Conservation (phyloP, 2,888 invertebrate genomes). For the Volucella inanis region DNA sequence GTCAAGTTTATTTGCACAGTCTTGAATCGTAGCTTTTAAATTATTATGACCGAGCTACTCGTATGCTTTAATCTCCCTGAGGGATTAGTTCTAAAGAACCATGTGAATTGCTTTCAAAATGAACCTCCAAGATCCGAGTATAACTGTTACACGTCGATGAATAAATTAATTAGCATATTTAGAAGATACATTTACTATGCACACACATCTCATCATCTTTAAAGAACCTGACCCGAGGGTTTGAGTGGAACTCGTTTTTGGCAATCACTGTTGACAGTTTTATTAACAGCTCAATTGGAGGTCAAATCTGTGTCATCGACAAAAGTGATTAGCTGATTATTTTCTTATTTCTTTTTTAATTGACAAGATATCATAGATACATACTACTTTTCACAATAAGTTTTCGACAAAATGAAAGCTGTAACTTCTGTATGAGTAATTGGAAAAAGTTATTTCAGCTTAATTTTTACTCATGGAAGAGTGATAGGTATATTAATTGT, state of each 20-base stretch:
- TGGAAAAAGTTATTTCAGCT: too few species aligned
- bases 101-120: neutral
- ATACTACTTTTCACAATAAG: too few species aligned
- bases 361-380: too few species aligned
- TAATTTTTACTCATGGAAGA: too few species aligned
- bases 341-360: neutral
- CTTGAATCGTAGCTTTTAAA: too few species aligned
- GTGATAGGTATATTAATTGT: too few species aligned
- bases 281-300: neutral
- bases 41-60: too few species aligned
- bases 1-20: too few species aligned
- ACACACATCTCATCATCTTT: neutral
- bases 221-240: neutral
- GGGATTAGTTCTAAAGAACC: neutral
- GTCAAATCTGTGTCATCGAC: constrained; percentile 3
- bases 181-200: neutral
- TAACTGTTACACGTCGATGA: neutral
- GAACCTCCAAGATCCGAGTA: neutral
- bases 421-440: too few species aligned
- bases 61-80: neutral
- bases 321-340: constrained; percentile 4
- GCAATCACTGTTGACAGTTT: neutral
- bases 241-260: neutral
- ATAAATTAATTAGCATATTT: constrained; percentile 1
- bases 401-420: too few species aligned